Conservation (phyloP, 1,140 invertebrate species). For the Paracyclopina nana region DNA sequence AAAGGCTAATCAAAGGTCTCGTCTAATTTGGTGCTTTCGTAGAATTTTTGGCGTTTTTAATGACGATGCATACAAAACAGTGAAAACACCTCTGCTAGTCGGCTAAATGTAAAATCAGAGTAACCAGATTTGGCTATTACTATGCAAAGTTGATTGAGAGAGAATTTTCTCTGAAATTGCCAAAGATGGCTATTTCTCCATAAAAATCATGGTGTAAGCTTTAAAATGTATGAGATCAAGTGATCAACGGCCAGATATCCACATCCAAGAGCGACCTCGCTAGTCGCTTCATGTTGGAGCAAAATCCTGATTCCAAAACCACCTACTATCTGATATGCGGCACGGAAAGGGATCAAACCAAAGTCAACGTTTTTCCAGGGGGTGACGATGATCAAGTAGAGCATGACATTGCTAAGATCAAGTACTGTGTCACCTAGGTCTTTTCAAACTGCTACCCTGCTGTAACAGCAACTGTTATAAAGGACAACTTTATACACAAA, state of each 20-base stretch:
- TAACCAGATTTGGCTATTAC: too few relatives aligned
- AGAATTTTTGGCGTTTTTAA: too few relatives aligned
- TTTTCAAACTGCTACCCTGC: slow-evolving; percentile 54
- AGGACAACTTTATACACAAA: slow-evolving; percentile 91
- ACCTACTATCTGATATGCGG: slow-evolving; percentile 77
- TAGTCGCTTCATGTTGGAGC: slow-evolving; percentile 23
- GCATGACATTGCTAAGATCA: slow-evolving; percentile 64
- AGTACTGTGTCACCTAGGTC: slow-evolving; percentile 25
- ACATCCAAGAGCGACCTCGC: slow-evolving; percentile 1
- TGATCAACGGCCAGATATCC: slow-evolving; percentile 7
- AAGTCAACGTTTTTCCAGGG: slow-evolving; percentile 76
- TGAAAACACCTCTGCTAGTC: too few relatives aligned
- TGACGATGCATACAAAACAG: too few relatives aligned
- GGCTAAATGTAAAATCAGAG: too few relatives aligned
- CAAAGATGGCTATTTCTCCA: too few relatives aligned
- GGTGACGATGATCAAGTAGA: slow-evolving; percentile 52
- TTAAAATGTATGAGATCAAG: too few relatives aligned
- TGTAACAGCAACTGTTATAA: slow-evolving; percentile 50
- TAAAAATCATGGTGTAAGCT: too few relatives aligned
- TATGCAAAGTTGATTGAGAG: too few relatives aligned
- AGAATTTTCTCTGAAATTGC: too few relatives aligned
- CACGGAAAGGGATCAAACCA: slow-evolving; percentile 65
- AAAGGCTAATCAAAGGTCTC: too few relatives aligned
- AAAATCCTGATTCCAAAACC: slow-evolving; percentile 60
- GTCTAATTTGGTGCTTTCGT: too few relatives aligned